Conservation (phyloP, 2,888 invertebrate species). For the Psococerastis gibbosa region DNA sequence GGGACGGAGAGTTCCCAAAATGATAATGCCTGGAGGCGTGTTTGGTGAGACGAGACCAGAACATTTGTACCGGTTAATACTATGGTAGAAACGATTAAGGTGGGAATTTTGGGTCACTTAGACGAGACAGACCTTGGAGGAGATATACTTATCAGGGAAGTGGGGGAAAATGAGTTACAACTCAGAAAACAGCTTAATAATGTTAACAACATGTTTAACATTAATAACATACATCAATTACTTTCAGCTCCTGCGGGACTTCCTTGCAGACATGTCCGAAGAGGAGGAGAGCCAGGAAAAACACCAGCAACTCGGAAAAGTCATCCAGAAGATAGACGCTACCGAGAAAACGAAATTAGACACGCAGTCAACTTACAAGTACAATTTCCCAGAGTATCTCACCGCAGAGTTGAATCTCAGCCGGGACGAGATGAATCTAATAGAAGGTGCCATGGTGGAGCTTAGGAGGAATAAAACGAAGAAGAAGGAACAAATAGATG, state of each 20-base stretch:
- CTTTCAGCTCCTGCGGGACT: background rate
- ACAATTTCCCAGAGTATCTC: background rate
- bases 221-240: too few relatives aligned
- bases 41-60: too few relatives aligned
- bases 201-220: too few relatives aligned
- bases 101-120: too few relatives aligned
- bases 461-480: background rate
- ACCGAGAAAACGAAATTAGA: background rate
- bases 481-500: background rate
- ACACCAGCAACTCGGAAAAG: background rate
- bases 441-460: conserved; percentile 9
- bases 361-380: background rate
- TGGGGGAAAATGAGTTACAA: too few relatives aligned
- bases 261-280: background rate
- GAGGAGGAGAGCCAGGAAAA: background rate
- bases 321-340: background rate
- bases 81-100: background rate
- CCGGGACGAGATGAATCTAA: conserved; percentile 3
- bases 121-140: too few relatives aligned
- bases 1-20: too few relatives aligned
- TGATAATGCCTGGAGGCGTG: too few relatives aligned
- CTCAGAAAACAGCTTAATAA: too few relatives aligned
- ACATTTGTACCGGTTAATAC: too few relatives aligned
- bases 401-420: conserved; percentile 5
- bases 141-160: too few relatives aligned